Conservation (phyloP, 2,797 vertebrate genomes). For the Aplochiton taeniatus region DNA sequence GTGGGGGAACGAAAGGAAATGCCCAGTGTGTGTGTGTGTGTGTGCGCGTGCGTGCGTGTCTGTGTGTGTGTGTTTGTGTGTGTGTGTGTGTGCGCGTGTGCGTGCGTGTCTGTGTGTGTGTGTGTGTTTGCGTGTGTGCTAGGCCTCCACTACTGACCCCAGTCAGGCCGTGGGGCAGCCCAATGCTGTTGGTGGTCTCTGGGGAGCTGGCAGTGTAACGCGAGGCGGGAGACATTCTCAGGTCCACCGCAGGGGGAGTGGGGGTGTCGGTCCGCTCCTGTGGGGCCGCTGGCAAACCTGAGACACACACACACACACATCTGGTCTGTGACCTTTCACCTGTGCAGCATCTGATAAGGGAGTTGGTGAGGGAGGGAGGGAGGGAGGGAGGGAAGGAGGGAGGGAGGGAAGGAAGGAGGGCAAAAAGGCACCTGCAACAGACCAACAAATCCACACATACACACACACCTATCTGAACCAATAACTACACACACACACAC, state of each 20-base stretch:
- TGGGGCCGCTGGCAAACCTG: constrained; percentile 79
- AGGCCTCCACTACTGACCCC: constrained; percentile 84
- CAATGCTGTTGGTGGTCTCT: constrained; percentile 79
- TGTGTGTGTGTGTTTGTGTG: neutral
- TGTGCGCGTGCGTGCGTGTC: neutral
- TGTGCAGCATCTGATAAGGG: neutral
- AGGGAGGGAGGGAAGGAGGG: too few relatives aligned
- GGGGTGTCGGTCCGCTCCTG: constrained; percentile 79
- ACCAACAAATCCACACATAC: too few relatives aligned
- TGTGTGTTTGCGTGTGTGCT: constrained; percentile 55
- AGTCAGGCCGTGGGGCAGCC: constrained; percentile 68
- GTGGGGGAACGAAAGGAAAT: neutral
- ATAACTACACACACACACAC: neutral
- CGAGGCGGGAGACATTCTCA: constrained; percentile 88
- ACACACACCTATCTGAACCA: neutral
- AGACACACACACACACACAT: constrained; percentile 23
- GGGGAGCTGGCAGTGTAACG: constrained; percentile 80
- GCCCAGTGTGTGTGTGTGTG: neutral
- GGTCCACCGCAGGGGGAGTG: constrained; percentile 85
- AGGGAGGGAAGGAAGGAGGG: neutral
- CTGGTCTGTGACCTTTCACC: constrained; percentile 19
- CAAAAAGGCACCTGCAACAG: neutral
- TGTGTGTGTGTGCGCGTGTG: neutral
- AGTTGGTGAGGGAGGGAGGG: neutral
- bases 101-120: neutral